These are phyloP conservation scores for Sebastes paucispinis DNA, from an alignment of 2,797 vertebrate genomes.

Conservation along the genomic window DNA sequence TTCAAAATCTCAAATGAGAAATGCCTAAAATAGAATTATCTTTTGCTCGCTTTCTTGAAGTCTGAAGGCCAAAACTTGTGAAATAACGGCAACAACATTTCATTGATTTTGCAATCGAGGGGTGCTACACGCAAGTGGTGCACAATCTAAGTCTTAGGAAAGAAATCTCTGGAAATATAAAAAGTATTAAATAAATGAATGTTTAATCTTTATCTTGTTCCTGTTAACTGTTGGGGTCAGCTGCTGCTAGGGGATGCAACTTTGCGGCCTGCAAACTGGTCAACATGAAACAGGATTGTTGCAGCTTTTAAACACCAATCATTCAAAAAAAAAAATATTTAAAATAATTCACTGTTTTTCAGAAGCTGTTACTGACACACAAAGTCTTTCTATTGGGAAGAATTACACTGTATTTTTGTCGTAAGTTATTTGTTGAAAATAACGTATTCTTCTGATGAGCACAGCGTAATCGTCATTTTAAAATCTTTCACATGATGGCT, in stretches of 20 bases:
- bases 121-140: not conserved
- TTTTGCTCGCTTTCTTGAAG: not conserved
- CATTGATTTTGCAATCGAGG: constrained; percentile 38
- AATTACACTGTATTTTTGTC: not conserved
- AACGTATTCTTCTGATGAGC: not conserved
- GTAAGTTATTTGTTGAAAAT: not conserved
- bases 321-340: not conserved
- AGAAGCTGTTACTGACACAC: not conserved
- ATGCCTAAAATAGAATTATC: constrained; percentile 28
- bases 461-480: not conserved
- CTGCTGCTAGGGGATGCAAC: not conserved
- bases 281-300: not conserved
- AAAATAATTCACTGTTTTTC: not conserved
- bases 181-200: not conserved
- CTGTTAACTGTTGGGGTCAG: not conserved
- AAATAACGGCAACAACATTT: not conserved
- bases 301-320: not conserved
- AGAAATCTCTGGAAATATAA: not conserved
- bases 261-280: not conserved
- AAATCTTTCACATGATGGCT: not conserved
- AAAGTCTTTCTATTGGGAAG: not conserved
- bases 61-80: constrained; percentile 27
- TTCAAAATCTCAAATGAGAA: constrained; percentile 27
- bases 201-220: not conserved
- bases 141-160: not conserved